These are phyloP conservation scores for Ranitomeya variabilis DNA, from an alignment of 2,113 vertebrate species.

Conservation along the genomic window DNA sequence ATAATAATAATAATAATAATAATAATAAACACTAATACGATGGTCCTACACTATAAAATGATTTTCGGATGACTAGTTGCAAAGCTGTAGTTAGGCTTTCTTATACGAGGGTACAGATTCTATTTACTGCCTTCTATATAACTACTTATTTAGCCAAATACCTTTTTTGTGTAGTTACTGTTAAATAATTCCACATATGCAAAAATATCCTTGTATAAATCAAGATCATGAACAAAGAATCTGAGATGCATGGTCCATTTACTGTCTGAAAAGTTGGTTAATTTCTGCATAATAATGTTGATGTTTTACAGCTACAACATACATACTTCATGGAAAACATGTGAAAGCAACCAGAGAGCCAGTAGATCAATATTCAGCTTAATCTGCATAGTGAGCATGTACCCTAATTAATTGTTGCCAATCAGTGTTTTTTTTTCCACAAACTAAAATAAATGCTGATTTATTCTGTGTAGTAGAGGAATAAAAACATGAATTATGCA, in stretches of 20 bases:
- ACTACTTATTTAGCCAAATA: too few species aligned
- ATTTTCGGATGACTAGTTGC: too few species aligned
- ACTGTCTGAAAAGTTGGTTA: background rate
- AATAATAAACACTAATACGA: too few species aligned
- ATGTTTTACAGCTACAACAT: background rate
- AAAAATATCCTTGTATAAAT: too few species aligned
- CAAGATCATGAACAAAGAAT: background rate
- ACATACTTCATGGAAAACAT: background rate
- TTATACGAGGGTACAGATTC: too few species aligned
- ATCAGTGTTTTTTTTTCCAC: background rate
- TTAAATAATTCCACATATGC: too few species aligned
- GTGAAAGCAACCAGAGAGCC: background rate
- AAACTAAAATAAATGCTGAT: slow-evolving; percentile 22
- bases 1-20: too few species aligned
- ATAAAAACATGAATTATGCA: slow-evolving; percentile 44
- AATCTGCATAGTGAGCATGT: background rate
- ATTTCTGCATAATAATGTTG: background rate
- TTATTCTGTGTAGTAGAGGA: slow-evolving; percentile 9
- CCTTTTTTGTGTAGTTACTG: too few species aligned
- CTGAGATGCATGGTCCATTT: background rate
- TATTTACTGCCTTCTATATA: too few species aligned
- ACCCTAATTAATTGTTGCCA: slow-evolving; percentile 20
- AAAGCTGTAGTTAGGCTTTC: too few species aligned
- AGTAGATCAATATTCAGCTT: background rate
- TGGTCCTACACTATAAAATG: too few species aligned